A percentile compares a stretch with the other conserved stretches of the same genome.
phyloP scores from a whole-genome alignment of 2,888 invertebrate species.

The Parapristionchus giblindavisi region DNA sequence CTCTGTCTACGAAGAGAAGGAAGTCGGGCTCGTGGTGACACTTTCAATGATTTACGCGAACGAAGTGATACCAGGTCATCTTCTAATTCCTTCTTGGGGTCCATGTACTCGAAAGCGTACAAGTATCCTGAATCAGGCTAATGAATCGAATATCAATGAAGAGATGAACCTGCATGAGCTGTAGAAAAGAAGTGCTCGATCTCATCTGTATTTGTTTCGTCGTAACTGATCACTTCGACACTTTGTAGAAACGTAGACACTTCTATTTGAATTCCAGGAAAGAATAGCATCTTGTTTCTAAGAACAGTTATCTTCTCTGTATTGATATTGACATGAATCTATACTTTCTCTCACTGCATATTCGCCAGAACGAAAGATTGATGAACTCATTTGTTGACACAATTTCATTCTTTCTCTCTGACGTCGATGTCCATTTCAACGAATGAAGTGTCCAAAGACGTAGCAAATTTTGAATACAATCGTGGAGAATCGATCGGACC shows the following conservation, averaged over 20 bases:
- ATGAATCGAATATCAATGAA: not conserved
- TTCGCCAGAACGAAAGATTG: constrained; percentile 51
- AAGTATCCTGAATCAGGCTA: constrained; percentile 40
- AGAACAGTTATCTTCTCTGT: not conserved
- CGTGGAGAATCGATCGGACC: constrained; percentile 38
- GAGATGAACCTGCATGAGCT: constrained; percentile 27
- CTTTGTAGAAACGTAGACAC: constrained; percentile 51
- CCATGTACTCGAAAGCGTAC: constrained; percentile 41
- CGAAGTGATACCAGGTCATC: constrained; percentile 31
- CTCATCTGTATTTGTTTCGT: constrained; percentile 39
- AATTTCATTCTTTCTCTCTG: constrained; percentile 46
- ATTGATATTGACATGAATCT: too few species aligned
- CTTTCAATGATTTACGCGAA: constrained; percentile 17
- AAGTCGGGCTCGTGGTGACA: not conserved
- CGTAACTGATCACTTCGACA: constrained; percentile 43
- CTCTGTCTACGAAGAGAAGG: not conserved
- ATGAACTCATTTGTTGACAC: constrained; percentile 43
- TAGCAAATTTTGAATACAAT: constrained; percentile 39
- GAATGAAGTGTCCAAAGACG: constrained; percentile 44
- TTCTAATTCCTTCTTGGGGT: constrained; percentile 41
- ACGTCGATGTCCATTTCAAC: constrained; percentile 42
- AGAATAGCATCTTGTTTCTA: constrained; percentile 52
- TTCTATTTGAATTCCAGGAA: constrained; percentile 55
- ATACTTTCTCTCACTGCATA: constrained; percentile 46
- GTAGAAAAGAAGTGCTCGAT: constrained; percentile 40